Conservation (phyloP, 2,113 vertebrate species). For the Phaethornis superciliosus region DNA sequence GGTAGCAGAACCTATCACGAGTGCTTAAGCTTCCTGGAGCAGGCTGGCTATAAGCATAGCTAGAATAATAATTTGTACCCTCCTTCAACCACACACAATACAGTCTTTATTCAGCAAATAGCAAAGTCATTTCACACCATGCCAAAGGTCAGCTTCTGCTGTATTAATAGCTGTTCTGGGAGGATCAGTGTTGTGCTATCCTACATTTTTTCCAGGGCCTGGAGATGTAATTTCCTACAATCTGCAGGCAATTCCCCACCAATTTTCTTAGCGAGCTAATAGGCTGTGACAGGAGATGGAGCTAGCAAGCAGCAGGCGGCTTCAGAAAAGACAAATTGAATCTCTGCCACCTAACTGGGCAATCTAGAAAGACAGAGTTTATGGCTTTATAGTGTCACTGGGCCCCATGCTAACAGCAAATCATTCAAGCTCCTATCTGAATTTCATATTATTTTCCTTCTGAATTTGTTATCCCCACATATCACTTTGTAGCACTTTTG, state of each 20-base stretch:
- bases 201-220: constrained; percentile 81
- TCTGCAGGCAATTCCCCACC: constrained; percentile 87
- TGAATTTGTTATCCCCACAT: constrained; percentile 73
- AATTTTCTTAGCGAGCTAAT: constrained; percentile 86
- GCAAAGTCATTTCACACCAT: constrained; percentile 76
- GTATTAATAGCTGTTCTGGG: constrained; percentile 84
- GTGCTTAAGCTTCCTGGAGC: constrained; percentile 62
- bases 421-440: constrained; percentile 76
- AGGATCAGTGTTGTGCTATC: constrained; percentile 83
- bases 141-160: constrained; percentile 81
- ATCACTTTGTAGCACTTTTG: constrained; percentile 66
- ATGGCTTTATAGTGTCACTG: constrained; percentile 81
- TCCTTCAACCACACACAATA: constrained; percentile 77
- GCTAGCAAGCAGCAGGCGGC: constrained; percentile 82
- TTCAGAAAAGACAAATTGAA: constrained; percentile 84
- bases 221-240: constrained; percentile 88
- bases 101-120: constrained; percentile 81
- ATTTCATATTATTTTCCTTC: constrained; percentile 76
- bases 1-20: constrained; percentile 32
- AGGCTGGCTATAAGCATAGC: constrained; percentile 43
- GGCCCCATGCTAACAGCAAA: constrained; percentile 81
- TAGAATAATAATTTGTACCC: constrained; percentile 71
- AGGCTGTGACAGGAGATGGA: constrained; percentile 86
- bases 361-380: constrained; percentile 82
- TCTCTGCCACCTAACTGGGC: constrained; percentile 83